Evolutionary conservation across 53 echinoderm and acorn worm genomes (phyloP).

Genomic region (Antedon mediterranea): DNA sequence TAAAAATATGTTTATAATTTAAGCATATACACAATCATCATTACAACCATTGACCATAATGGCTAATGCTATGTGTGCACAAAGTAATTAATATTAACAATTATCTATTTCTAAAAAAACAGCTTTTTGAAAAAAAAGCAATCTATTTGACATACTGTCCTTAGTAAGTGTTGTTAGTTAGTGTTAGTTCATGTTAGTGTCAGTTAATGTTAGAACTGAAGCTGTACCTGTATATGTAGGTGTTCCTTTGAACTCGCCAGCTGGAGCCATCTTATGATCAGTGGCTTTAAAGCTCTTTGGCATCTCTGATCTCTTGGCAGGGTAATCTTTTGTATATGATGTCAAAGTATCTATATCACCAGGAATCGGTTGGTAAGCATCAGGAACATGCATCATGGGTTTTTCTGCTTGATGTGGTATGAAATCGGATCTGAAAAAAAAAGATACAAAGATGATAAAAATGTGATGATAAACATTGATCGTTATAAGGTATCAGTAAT

Average conservation of each 20-base stretch:
- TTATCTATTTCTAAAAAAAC: too few species aligned
- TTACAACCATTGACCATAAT: too few species aligned
- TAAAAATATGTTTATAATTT: background rate
- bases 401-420: conserved; percentile 50
- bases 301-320: conserved; percentile 36
- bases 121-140: too few species aligned
- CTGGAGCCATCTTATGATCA: conserved; percentile 37
- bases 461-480: too few species aligned
- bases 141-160: too few species aligned
- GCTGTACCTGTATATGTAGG: conserved; percentile 87
- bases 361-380: conserved; percentile 44
- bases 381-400: conserved; percentile 41
- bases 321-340: conserved; percentile 94
- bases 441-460: background rate
- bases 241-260: conserved; percentile 69
- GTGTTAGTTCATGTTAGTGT: too few species aligned
- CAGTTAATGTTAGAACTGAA: too few species aligned
- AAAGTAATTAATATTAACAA: too few species aligned
- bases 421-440: conserved; percentile 47
- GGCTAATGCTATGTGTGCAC: too few species aligned
- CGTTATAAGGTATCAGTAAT: too few species aligned
- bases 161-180: too few species aligned
- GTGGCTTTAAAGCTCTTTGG: conserved; percentile 43
- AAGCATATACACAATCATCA: too few species aligned
- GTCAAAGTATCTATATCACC: conserved; percentile 79